These are phyloP conservation scores for Oedothorax gibbosus DNA, from an alignment of 1,140 invertebrate genomes.

Conservation along the genomic window DNA sequence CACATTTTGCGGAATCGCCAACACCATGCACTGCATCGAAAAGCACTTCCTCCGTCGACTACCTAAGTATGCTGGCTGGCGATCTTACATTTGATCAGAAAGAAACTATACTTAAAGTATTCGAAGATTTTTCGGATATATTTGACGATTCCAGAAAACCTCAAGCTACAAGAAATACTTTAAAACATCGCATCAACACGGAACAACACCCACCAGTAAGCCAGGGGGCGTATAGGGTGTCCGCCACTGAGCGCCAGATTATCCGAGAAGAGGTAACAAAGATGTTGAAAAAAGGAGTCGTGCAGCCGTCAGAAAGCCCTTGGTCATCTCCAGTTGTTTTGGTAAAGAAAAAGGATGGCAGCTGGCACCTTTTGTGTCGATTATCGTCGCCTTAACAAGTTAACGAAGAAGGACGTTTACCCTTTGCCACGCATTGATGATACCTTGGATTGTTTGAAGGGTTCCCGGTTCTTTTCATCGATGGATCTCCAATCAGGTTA, in stretches of 20 bases:
- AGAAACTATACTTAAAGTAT: too few species aligned
- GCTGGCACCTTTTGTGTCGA: conserved; percentile 71
- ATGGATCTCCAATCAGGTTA: conserved; percentile 71
- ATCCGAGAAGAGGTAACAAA: neutral
- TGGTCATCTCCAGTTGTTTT: conserved; percentile 61
- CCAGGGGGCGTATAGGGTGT: neutral
- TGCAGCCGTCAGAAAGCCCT: conserved; percentile 61
- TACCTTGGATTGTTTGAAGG: conserved; percentile 40
- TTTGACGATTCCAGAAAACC: too few species aligned
- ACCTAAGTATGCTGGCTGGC: too few species aligned
- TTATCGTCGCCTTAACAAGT: conserved; percentile 65
- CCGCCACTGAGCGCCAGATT: neutral
- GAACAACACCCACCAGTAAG: too few species aligned
- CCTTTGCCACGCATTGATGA: neutral
- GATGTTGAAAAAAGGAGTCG: neutral
- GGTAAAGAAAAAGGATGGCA: conserved; percentile 70
- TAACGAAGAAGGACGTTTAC: conserved; percentile 2
- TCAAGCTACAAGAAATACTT: too few species aligned
- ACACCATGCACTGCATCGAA: too few species aligned
- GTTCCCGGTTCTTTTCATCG: conserved; percentile 66
- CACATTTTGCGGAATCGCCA: too few species aligned
- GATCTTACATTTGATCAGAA: too few species aligned
- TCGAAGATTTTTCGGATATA: too few species aligned
- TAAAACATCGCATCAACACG: neutral
- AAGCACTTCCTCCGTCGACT: too few species aligned